phyloP scores from a whole-genome alignment of 2,797 vertebrate genomes.

The Clarias pachynema region DNA sequence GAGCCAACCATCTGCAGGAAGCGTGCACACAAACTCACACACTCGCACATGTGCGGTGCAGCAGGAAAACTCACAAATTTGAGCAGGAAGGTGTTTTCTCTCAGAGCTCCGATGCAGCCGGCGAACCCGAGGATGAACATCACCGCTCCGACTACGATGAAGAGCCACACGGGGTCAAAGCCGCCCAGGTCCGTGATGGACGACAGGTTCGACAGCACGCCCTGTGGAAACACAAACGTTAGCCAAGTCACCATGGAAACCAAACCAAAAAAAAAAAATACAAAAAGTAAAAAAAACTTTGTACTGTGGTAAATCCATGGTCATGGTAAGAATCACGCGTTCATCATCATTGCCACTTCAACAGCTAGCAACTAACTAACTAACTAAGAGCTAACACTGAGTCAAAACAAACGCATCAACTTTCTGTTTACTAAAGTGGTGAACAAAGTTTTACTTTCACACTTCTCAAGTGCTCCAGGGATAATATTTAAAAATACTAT shows the following conservation, averaged over 20 bases:
- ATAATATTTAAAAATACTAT: no score
- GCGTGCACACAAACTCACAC: neutral
- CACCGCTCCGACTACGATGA: slow-evolving; percentile 87
- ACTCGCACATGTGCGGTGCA: neutral
- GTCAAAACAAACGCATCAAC: neutral
- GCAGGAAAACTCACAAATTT: slow-evolving; percentile 84
- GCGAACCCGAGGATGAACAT: slow-evolving; percentile 93
- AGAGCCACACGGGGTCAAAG: slow-evolving; percentile 93
- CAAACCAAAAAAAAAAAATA: neutral
- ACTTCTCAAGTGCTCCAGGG: no score
- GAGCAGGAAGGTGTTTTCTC: slow-evolving; percentile 89
- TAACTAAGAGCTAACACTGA: neutral
- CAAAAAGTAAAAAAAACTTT: neutral
- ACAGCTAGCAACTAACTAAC: neutral
- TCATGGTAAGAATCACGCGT: neutral
- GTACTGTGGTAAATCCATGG: neutral
- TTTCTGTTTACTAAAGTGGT: neutral
- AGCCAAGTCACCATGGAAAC: no score
- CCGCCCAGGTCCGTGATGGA: slow-evolving; percentile 90
- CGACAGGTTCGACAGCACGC: slow-evolving; percentile 89
- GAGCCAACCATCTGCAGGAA: slow-evolving; percentile 24
- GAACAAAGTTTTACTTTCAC: neutral
- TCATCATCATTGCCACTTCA: neutral
- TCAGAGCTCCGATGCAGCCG: slow-evolving; percentile 88
- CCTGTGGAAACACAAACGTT: slow-evolving; percentile 68